Evolutionary conservation across 2,113 vertebrate genomes (phyloP).

Genomic region (Nibea albiflora): DNA sequence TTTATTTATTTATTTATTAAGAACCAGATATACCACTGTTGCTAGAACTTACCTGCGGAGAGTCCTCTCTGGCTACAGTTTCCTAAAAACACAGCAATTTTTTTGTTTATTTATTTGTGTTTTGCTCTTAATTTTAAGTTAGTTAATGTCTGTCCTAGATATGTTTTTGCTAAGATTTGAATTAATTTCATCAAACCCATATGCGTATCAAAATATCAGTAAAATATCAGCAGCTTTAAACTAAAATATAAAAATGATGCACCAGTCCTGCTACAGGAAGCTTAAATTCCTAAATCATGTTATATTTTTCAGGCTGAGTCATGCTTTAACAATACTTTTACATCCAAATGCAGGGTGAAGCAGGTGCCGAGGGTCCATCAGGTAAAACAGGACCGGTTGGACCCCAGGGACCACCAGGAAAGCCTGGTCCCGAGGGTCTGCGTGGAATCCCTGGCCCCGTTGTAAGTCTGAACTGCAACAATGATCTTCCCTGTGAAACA

Average conservation of each 20-base stretch:
- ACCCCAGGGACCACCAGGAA: slow-evolving; percentile 94
- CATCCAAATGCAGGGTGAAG: slow-evolving; percentile 88
- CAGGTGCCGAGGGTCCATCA: slow-evolving; percentile 92
- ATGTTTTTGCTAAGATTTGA: no score
- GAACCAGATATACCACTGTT: no score
- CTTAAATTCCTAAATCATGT: background rate
- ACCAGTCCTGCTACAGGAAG: background rate
- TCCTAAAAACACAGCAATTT: no score
- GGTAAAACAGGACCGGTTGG: slow-evolving; percentile 98
- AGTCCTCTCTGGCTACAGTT: no score
- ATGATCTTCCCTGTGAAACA: background rate
- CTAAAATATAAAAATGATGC: background rate
- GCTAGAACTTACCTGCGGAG: no score
- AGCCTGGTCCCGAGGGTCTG: slow-evolving; percentile 95
- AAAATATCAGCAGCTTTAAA: background rate
- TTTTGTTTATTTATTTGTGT: no score
- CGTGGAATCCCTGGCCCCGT: slow-evolving; percentile 96
- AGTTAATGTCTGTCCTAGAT: no score
- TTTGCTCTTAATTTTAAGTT: no score
- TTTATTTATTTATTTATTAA: no score
- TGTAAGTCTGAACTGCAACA: slow-evolving; percentile 82
- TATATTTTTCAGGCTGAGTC: background rate
- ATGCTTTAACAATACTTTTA: background rate
- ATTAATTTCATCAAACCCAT: no score
- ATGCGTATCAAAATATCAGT: background rate